Evolutionary conservation across 2,888 invertebrate species (phyloP).

Genomic region (Lasioglossum villosulum): DNA sequence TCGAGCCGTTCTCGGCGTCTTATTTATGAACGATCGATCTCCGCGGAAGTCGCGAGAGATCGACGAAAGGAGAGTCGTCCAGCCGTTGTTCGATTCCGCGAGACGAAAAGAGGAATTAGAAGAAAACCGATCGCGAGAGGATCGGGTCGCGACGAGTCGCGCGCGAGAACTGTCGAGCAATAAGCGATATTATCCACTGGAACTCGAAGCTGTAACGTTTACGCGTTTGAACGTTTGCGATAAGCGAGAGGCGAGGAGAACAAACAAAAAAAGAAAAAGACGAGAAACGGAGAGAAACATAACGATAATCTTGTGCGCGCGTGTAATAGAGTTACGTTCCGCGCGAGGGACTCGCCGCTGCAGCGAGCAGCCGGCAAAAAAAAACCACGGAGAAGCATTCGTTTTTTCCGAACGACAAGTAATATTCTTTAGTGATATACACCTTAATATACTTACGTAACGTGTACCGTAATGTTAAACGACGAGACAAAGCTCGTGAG

Average conservation of each 20-base stretch:
- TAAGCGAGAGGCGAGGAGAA: slow-evolving; percentile 24
- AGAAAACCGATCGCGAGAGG: slow-evolving; percentile 23
- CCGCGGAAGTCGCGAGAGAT: slow-evolving; percentile 11
- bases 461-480: slow-evolving; percentile 69
- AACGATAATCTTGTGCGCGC: slow-evolving; percentile 35
- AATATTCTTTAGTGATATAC: slow-evolving; percentile 78
- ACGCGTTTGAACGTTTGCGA: slow-evolving; percentile 52
- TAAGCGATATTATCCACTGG: slow-evolving; percentile 77
- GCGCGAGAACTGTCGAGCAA: slow-evolving; percentile 80
- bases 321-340: slow-evolving; percentile 7
- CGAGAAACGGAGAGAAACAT: slow-evolving; percentile 13
- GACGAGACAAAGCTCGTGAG: slow-evolving; percentile 71
- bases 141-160: slow-evolving; percentile 51
- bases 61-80: background rate
- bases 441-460: slow-evolving; percentile 64
- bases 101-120: background rate
- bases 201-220: slow-evolving; percentile 67
- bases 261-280: background rate
- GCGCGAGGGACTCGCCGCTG: slow-evolving; percentile 13
- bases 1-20: background rate
- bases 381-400: slow-evolving; percentile 8
- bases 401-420: slow-evolving; percentile 72
- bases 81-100: slow-evolving; percentile 3
- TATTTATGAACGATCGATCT: slow-evolving; percentile 16
- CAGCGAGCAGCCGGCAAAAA: background rate